Conservation (phyloP, 1,140 invertebrate species). For the Bombus fervidus region DNA sequence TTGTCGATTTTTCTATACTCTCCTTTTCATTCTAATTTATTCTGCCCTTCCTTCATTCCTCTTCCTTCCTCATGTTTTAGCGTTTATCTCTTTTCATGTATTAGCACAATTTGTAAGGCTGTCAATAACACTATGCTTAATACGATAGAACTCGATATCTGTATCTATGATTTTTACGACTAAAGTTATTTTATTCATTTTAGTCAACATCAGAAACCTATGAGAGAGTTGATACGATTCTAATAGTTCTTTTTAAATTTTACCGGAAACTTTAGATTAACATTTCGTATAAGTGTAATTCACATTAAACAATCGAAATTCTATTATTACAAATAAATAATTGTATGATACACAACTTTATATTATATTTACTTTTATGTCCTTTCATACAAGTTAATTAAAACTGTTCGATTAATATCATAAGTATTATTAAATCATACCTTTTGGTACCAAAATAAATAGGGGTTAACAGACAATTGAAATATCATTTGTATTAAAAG, state of each 20-base stretch:
- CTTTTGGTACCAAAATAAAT: neutral
- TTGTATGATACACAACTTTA: neutral
- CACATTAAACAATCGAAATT: neutral
- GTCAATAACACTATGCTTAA: conserved; percentile 67
- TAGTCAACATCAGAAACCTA: neutral
- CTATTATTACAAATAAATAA: neutral
- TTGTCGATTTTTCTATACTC: neutral
- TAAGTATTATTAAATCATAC: neutral
- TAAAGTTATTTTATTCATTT: neutral
- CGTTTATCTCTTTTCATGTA: conserved; percentile 2
- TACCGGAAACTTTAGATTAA: neutral
- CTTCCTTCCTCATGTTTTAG: neutral
- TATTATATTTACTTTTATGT: neutral
- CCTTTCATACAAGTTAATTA: no score
- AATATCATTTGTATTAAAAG: neutral
- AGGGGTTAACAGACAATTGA: neutral
- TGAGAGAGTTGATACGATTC: neutral
- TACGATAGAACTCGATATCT: conserved; percentile 21
- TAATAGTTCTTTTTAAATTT: neutral
- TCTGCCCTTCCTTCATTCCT: neutral
- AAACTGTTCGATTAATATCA: neutral
- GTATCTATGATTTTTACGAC: conserved; percentile 22
- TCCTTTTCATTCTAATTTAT: neutral
- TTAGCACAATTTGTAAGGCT: conserved; percentile 54
- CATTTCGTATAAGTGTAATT: neutral